Evolutionary conservation across 2,113 vertebrate species (phyloP).

Genomic region (Bagarius yarrelli): DNA sequence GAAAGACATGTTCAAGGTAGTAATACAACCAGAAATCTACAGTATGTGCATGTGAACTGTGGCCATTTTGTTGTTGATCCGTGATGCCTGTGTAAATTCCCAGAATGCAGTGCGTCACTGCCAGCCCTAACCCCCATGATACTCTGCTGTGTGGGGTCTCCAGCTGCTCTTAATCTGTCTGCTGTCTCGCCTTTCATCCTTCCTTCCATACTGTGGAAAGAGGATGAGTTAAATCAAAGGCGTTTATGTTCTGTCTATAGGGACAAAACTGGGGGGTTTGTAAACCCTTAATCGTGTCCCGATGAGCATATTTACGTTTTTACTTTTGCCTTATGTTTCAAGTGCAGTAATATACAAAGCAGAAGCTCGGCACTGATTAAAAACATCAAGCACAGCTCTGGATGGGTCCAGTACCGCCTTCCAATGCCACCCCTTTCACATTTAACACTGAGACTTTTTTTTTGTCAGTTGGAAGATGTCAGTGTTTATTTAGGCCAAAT

Average conservation of each 20-base stretch:
- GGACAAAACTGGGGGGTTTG: constrained; percentile 45
- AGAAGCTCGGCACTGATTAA: constrained; percentile 29
- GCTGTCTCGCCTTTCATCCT: constrained; percentile 37
- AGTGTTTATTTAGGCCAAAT: background rate
- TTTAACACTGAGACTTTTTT: background rate
- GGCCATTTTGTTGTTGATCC: constrained; percentile 20
- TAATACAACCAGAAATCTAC: background rate
- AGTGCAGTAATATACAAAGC: constrained; percentile 33
- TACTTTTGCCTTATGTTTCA: constrained; percentile 44
- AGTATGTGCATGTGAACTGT: background rate
- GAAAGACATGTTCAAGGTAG: background rate
- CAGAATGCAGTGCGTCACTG: constrained; percentile 45
- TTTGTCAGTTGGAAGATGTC: background rate
- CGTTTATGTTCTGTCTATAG: constrained; percentile 46
- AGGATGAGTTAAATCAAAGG: constrained; percentile 53
- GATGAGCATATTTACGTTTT: constrained; percentile 50
- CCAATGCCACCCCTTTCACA: background rate
- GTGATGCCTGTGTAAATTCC: constrained; percentile 26
- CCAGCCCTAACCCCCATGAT: constrained; percentile 34
- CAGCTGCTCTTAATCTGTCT: constrained; percentile 49
- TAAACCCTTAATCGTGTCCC: constrained; percentile 48
- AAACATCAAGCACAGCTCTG: constrained; percentile 26
- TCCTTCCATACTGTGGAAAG: constrained; percentile 35
- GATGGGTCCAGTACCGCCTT: background rate
- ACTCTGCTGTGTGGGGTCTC: constrained; percentile 50